phyloP scores from a whole-genome alignment of 92 coral and sea anemone genomes.

The Diadumene lineata region DNA sequence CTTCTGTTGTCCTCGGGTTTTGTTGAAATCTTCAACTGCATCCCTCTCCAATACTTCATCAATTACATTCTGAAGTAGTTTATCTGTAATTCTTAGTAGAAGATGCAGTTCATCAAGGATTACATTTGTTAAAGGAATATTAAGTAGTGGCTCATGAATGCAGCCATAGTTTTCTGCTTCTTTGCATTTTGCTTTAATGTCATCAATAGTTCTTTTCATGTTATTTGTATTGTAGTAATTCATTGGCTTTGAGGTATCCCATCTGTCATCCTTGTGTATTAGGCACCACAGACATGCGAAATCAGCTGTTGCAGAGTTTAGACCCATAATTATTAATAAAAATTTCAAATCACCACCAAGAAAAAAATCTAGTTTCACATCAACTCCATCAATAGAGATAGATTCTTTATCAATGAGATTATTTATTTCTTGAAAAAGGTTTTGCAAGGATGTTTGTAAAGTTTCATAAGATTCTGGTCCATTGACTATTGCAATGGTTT shows the following conservation, averaged over 20 bases:
- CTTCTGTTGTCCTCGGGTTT: slow-evolving; percentile 38
- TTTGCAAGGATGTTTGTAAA: slow-evolving; percentile 29
- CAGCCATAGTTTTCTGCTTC: slow-evolving; percentile 39
- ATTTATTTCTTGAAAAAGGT: slow-evolving; percentile 45
- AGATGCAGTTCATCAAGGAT: slow-evolving; percentile 61
- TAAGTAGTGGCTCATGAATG: slow-evolving; percentile 40
- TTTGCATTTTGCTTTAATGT: slow-evolving; percentile 6
- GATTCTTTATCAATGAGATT: slow-evolving; percentile 14
- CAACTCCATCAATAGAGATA: slow-evolving; percentile 23
- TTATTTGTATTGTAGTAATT: slow-evolving; percentile 32
- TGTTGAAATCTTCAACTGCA: slow-evolving; percentile 36
- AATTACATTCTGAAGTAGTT: slow-evolving; percentile 48
- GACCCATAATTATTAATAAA: slow-evolving; percentile 34
- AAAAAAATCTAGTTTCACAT: slow-evolving; percentile 41
- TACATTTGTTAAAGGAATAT: slow-evolving; percentile 39
- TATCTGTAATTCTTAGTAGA: slow-evolving; percentile 52
- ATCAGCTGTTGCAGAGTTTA: slow-evolving; percentile 40
- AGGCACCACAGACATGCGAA: slow-evolving; percentile 68
- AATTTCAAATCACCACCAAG: slow-evolving; percentile 60
- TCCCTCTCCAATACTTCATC: slow-evolving; percentile 57
- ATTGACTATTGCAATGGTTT: slow-evolving; percentile 52
- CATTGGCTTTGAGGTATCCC: slow-evolving; percentile 40
- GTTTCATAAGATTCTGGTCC: slow-evolving; percentile 51
- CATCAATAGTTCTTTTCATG: slow-evolving; percentile 34
- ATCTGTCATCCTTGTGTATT: slow-evolving; percentile 55